Evolutionary conservation across 2,888 invertebrate species (phyloP), one percentile per base, ranked within the genome.

Genomic region (Calameuta filiformis): DNA sequence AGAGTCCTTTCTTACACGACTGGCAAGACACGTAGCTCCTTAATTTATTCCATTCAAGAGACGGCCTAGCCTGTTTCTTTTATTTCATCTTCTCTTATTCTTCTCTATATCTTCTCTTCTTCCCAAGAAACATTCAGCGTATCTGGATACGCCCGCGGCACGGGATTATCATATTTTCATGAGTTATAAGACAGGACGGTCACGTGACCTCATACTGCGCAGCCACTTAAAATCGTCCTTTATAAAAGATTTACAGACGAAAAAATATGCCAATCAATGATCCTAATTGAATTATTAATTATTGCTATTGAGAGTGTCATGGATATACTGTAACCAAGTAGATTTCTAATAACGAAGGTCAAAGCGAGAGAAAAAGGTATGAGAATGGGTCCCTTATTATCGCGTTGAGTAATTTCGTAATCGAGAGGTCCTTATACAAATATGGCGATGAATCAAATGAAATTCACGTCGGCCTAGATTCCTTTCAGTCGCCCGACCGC

Each of bases 401-500:
- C 56, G 56, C 15, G 56, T 9, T 9, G 23, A 9, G 56, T 56
- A 23, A 56, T 23, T 56, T 23, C 56, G 56, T 56, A 31, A 71
- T 34, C 71, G 71, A 31, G 71, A 34, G 33, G 33, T 71, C 71
- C 71, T 71, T 34, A 35, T 78, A 68, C 75, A 73, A 76, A 78
- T 78, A 78, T 78, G 76, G 76, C 75, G 73, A 78, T 76, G 73
- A 31, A 73, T 78, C 74, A 35, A 74, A 30, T 35, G 30, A 76
- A 76, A 37, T 37, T 35, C 68, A 35, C 68, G 56, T 76, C 78
- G 78, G 76, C 76, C 78, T 76, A 71, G 78, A 76, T 78, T 69
- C 73, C 31, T 56, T 75, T 35, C 76, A 75, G 71, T 76, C 40
- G 69, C 33, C 30, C 56, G 56, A 56, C 9, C 56, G 23, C 56